Conservation (phyloP, 2,797 vertebrate species). For the Taenioides sp. region DNA sequence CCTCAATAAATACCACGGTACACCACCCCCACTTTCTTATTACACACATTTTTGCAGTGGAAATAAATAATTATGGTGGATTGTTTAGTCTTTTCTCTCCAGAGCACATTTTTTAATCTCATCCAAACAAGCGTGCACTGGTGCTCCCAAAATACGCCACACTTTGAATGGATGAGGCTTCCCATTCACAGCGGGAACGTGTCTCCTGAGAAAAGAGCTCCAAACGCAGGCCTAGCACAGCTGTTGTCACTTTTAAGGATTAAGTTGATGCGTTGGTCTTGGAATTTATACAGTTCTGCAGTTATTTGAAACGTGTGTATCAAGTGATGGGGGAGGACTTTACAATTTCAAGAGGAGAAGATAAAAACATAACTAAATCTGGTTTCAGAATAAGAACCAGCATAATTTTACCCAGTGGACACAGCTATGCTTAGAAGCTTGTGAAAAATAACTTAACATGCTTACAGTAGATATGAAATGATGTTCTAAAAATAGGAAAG, state of each 20-base stretch:
- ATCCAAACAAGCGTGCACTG: slow-evolving; percentile 45
- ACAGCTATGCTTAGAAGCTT: slow-evolving; percentile 17
- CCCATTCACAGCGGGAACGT: slow-evolving; percentile 51
- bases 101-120: slow-evolving; percentile 58
- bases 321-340: neutral
- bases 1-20: neutral
- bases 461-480: slow-evolving; percentile 10
- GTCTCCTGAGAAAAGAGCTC: slow-evolving; percentile 45
- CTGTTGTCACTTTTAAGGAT: slow-evolving; percentile 36
- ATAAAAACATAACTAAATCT: slow-evolving; percentile 35
- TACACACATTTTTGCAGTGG: neutral
- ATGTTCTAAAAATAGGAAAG: slow-evolving; percentile 6
- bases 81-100: slow-evolving; percentile 40
- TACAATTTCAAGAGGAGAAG: slow-evolving; percentile 33
- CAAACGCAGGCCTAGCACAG: slow-evolving; percentile 34
- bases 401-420: slow-evolving; percentile 15
- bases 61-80: slow-evolving; percentile 48
- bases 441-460: slow-evolving; percentile 15
- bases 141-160: slow-evolving; percentile 58
- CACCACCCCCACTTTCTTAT: neutral
- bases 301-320: slow-evolving; percentile 17
- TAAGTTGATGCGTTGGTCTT: slow-evolving; percentile 34
- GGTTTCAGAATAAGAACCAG: slow-evolving; percentile 25
- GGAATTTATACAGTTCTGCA: slow-evolving; percentile 29
- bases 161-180: slow-evolving; percentile 51